A percentile compares a stretch with the other conserved stretches of the same genome.
Conservation (phyloP, 2,797 vertebrate genomes). For the Echeneis naucrates region DNA sequence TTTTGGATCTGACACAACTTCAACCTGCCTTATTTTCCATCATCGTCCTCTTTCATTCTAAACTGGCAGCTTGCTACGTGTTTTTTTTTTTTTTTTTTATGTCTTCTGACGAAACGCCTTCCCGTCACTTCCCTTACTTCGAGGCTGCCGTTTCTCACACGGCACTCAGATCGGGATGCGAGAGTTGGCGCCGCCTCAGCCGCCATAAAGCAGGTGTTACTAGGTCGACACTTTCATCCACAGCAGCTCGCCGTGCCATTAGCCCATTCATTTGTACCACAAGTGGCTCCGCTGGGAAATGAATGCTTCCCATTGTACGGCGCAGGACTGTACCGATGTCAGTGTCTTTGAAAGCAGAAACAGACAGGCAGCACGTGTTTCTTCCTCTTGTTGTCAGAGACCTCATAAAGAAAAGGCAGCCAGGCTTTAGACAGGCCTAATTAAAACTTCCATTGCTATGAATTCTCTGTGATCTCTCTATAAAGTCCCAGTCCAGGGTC, state of each 20-base stretch:
- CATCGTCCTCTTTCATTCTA: not conserved
- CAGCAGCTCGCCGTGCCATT: not conserved
- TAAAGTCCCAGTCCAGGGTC: slow-evolving; percentile 47
- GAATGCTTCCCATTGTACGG: slow-evolving; percentile 38
- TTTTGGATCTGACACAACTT: not conserved
- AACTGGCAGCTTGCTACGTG: not conserved
- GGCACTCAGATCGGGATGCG: not conserved
- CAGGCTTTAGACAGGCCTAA: slow-evolving; percentile 64
- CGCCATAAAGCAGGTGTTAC: slow-evolving; percentile 13
- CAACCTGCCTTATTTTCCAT: not conserved
- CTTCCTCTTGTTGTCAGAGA: slow-evolving; percentile 55
- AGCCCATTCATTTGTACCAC: slow-evolving; percentile 39
- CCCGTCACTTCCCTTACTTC: not conserved
- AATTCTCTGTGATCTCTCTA: slow-evolving; percentile 65
- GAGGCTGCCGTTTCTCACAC: not conserved
- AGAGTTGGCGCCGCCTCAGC: not conserved
- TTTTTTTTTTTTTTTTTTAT: too few relatives aligned
- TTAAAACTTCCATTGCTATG: slow-evolving; percentile 69
- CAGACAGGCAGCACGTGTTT: slow-evolving; percentile 50
- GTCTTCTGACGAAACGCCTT: not conserved
- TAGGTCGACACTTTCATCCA: slow-evolving; percentile 11
- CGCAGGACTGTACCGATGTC: slow-evolving; percentile 40
- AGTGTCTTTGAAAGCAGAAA: slow-evolving; percentile 64
- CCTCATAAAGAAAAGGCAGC: slow-evolving; percentile 48
- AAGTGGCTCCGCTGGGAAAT: slow-evolving; percentile 43